These are phyloP conservation scores for Cryptotermes secundus DNA, from an alignment of 1,140 invertebrate genomes.

Conservation along the genomic window DNA sequence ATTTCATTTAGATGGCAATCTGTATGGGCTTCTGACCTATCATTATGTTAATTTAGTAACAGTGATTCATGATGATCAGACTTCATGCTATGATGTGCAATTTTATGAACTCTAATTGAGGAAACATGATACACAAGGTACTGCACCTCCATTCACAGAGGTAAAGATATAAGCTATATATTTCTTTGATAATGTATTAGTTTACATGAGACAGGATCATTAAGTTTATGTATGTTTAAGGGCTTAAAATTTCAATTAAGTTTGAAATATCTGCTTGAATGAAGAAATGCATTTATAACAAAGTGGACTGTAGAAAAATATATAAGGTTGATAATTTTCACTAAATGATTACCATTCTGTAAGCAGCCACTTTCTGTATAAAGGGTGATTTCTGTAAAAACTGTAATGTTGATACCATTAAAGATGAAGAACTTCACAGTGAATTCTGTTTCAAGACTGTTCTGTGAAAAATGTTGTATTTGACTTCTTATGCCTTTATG, in stretches of 20 bases:
- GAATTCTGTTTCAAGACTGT: constrained; percentile 6
- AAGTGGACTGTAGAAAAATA: not conserved
- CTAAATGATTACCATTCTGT: not conserved
- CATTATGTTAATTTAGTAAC: not conserved
- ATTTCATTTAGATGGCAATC: not conserved
- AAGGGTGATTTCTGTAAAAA: not conserved
- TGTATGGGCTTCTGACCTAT: not conserved
- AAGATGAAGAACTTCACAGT: not conserved
- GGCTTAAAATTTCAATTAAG: not conserved
- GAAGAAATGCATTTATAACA: not conserved
- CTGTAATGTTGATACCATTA: not conserved
- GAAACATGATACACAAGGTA: too few relatives aligned
- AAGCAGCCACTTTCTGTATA: not conserved
- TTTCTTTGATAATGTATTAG: not conserved
- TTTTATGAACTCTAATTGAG: not conserved
- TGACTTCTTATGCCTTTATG: constrained; percentile 13
- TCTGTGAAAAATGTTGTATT: not conserved
- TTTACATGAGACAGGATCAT: not conserved
- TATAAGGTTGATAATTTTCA: not conserved
- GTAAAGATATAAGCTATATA: not conserved
- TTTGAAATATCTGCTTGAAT: not conserved
- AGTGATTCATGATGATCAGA: not conserved
- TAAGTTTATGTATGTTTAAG: not conserved
- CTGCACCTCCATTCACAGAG: not conserved
- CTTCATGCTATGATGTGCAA: not conserved